Evolutionary conservation across 2,888 invertebrate species (phyloP).

Genomic region (Psylliodes chrysocephalus): DNA sequence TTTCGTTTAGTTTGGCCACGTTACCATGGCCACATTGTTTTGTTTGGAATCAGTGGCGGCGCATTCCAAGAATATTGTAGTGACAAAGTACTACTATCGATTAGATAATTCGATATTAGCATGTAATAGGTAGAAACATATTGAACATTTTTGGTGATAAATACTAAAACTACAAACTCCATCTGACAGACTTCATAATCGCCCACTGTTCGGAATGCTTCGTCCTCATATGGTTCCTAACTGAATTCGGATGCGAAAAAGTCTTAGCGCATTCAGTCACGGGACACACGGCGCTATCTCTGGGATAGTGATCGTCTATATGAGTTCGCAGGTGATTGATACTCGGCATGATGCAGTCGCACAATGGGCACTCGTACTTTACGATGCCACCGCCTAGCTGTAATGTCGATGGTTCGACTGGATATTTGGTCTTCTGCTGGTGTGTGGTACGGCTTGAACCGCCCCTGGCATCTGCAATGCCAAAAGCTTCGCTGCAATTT

Average conservation of each 20-base stretch:
- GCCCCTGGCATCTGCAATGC: conserved; percentile 71
- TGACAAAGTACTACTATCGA: too few species aligned
- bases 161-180: conserved; percentile 68
- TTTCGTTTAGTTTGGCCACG: too few species aligned
- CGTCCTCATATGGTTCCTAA: conserved; percentile 86
- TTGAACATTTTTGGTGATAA: too few species aligned
- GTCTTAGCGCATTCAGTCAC: conserved; percentile 78
- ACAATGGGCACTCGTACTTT: conserved; percentile 77
- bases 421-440: conserved; percentile 1
- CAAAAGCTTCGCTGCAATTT: conserved; percentile 63
- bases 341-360: conserved; percentile 74
- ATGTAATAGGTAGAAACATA: too few species aligned
- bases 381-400: conserved; percentile 49
- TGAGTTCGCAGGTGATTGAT: conserved; percentile 77
- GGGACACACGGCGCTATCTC: conserved; percentile 85
- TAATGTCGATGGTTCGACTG: not conserved
- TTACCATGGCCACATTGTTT: too few species aligned
- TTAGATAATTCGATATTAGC: too few species aligned
- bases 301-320: conserved; percentile 84
- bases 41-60: too few species aligned
- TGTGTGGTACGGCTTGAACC: conserved; percentile 30
- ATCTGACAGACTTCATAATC: conserved; percentile 82
- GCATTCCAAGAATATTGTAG: too few species aligned
- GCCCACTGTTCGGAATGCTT: conserved; percentile 86
- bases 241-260: conserved; percentile 87